Percentiles rank a stretch among this genome's conserved stretches.
These are phyloP conservation scores for Monomorium pharaonis DNA, from an alignment of 1,140 invertebrate genomes.

Conservation along the genomic window DNA sequence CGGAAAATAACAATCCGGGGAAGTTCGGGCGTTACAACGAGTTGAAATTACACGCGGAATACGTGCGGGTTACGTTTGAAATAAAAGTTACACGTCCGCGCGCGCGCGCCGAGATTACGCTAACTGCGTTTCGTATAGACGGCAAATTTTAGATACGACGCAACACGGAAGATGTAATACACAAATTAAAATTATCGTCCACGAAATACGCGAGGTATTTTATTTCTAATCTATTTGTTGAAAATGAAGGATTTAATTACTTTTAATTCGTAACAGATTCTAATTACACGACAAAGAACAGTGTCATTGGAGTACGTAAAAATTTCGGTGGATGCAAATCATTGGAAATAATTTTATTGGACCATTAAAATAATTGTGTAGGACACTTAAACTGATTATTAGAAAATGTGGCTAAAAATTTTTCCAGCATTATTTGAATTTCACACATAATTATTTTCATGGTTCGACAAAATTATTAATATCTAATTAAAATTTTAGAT, in stretches of 20 bases:
- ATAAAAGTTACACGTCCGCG: slow-evolving; percentile 35
- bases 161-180: background rate
- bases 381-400: too few relatives aligned
- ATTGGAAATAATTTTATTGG: too few relatives aligned
- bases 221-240: background rate
- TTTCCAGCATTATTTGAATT: too few relatives aligned
- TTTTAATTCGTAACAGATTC: background rate
- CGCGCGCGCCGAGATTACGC: slow-evolving; percentile 42
- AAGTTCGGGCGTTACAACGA: background rate
- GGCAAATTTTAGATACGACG: background rate
- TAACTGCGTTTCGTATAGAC: slow-evolving; percentile 29
- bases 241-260: background rate
- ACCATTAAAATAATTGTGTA: too few relatives aligned
- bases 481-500: too few relatives aligned
- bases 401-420: too few relatives aligned
- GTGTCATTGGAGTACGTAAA: too few relatives aligned
- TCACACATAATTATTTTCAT: too few relatives aligned
- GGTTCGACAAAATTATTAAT: too few relatives aligned
- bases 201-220: background rate
- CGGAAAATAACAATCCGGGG: slow-evolving; percentile 34
- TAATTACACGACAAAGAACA: background rate
- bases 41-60: slow-evolving; percentile 45
- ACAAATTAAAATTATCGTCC: background rate
- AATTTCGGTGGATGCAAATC: too few relatives aligned
- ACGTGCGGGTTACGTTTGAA: slow-evolving; percentile 18